phyloP scores from a whole-genome alignment of 2,113 vertebrate species.

The Labrus mixtus region DNA sequence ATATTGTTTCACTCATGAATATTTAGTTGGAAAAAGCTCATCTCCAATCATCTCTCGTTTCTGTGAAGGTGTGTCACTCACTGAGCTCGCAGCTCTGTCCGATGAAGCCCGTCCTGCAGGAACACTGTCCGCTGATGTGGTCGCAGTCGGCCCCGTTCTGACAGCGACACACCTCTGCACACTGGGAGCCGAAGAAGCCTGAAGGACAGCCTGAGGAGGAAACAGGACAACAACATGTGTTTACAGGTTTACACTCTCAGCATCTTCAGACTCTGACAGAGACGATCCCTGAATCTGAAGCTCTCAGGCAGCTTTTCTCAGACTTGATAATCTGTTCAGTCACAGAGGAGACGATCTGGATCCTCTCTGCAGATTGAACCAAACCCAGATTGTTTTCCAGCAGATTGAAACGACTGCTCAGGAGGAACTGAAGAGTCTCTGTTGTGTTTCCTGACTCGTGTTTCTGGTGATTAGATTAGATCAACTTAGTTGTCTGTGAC shows the following conservation, averaged over 20 bases:
- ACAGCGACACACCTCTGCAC: constrained; percentile 91
- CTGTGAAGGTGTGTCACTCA: too few relatives aligned
- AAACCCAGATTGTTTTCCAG: background rate
- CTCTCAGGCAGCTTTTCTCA: constrained; percentile 19
- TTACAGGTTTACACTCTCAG: background rate
- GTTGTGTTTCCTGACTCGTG: too few relatives aligned
- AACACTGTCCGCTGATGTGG: constrained; percentile 89
- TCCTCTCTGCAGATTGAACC: constrained; percentile 21
- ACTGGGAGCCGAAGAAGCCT: constrained; percentile 90
- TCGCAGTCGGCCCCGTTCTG: constrained; percentile 95
- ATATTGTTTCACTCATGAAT: too few relatives aligned
- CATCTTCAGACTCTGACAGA: constrained; percentile 5
- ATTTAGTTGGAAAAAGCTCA: too few relatives aligned
- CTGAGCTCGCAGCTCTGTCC: constrained; percentile 93
- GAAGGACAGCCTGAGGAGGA: constrained; percentile 87
- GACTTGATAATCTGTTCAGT: constrained; percentile 14
- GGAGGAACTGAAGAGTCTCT: background rate
- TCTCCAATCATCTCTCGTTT: too few relatives aligned
- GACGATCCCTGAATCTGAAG: background rate
- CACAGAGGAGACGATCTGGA: background rate
- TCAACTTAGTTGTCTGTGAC: too few relatives aligned
- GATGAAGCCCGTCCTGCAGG: constrained; percentile 92
- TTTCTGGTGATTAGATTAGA: background rate
- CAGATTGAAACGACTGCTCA: background rate
- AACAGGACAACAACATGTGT: background rate